Evolutionary conservation across 2,113 vertebrate species (phyloP), one percentile per base, ranked within the genome.

Genomic region (Edolisoma coerulescens): DNA sequence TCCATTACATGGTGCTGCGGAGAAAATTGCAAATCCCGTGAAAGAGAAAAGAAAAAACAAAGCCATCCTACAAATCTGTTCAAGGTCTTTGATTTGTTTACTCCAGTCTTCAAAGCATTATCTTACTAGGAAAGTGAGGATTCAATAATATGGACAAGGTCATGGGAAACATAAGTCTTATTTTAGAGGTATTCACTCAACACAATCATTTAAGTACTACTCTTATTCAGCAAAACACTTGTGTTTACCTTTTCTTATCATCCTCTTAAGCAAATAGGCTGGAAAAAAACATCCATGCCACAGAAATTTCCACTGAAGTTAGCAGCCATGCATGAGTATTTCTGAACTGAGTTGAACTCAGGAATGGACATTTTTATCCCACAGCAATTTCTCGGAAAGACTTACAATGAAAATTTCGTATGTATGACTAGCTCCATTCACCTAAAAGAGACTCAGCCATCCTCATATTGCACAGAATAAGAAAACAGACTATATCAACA

Each of bases 241-340:
- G 3, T 92, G 93, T 91, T 97, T 96, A 93, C 83, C 70, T 92
- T 70, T 86, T 74, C 78, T 93, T 96, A 95, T 95, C 86, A 23
- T 35, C 77, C 33, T 78, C 41, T 95, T 45, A 57, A 85, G 44
- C 42, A 79, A 10, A 32, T 53, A 90, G 82, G 28, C 78, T 94
- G 63, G 27, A 87, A 93, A 88, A 88, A 95, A 95, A 65, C 53
- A 85, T n/a, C 26, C 27, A 22, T 32, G 37, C 26, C 42, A 37
- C 53, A 79, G n/a, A 87, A 65, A 69, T 57, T 67, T 75, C 61
- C 60, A 71, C 57, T 87, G 60, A 77, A 88, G 49, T 71, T 64
- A 53, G 68, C 60, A 95, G 37, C 22, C 33, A 49, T 21, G 65
- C 50, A 50, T 33, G 32, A 82, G 9, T 26, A 59, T 56, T 73